Conservation (phyloP, 2,113 vertebrate genomes). For the Steatornis caripensis region DNA sequence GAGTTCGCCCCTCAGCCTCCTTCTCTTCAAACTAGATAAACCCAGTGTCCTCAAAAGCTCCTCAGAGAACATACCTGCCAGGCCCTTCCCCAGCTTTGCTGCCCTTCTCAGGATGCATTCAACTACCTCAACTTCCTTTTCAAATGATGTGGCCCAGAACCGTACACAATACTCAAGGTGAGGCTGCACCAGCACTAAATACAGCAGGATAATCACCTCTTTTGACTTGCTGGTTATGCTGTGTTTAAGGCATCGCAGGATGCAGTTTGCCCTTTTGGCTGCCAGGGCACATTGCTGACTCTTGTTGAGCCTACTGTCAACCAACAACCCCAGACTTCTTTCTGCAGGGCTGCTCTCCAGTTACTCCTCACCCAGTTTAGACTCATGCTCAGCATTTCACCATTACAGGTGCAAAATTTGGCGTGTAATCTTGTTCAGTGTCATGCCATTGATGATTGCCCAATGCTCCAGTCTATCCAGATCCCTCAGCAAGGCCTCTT, state of each 20-base stretch:
- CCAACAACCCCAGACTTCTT: neutral
- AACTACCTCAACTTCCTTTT: neutral
- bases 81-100: neutral
- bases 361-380: neutral
- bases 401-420: neutral
- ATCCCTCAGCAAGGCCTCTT: neutral
- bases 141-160: neutral
- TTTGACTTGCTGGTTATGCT: no score
- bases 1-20: neutral
- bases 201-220: neutral
- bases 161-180: neutral
- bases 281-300: no score
- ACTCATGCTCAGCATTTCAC: neutral
- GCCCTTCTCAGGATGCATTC: neutral
- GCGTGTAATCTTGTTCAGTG: neutral
- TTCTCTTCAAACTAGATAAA: neutral
- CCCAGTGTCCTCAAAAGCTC: neutral
- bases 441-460: neutral
- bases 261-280: neutral
- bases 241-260: neutral
- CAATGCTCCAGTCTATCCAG: neutral
- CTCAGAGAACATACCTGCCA: no score
- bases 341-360: neutral
- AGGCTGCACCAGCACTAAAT: neutral
- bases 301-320: neutral